phyloP scores from a whole-genome alignment of 2,113 vertebrate genomes.

The Phaethornis superciliosus region DNA sequence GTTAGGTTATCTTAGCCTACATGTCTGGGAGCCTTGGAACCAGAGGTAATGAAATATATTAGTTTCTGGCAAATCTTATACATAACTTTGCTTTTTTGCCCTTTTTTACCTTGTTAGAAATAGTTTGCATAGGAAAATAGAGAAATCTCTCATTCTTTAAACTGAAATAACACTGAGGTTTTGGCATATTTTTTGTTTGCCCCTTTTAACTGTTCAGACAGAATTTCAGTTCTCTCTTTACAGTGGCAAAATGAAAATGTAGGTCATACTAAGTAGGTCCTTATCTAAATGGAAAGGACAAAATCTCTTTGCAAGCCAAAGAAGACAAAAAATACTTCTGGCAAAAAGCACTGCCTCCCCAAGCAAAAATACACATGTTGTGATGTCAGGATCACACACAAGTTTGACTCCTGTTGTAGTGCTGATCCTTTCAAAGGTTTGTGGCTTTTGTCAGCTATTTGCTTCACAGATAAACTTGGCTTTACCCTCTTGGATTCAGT shows the following conservation, averaged over 20 bases:
- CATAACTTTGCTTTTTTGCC: background rate
- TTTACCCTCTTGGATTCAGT: background rate
- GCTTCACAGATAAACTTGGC: background rate
- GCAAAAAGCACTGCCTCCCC: background rate
- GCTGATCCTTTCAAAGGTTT: background rate
- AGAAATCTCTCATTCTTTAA: background rate
- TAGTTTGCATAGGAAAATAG: background rate
- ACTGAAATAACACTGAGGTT: background rate
- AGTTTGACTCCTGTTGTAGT: background rate
- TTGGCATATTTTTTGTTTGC: background rate
- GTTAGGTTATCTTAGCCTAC: background rate
- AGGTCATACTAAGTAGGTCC: background rate
- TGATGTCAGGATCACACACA: constrained; percentile 6
- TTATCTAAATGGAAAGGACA: constrained; percentile 10
- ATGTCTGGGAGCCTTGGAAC: background rate
- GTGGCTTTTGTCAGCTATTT: background rate
- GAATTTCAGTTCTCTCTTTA: constrained; percentile 1
- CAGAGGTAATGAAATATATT: background rate
- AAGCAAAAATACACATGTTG: background rate
- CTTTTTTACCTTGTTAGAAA: background rate
- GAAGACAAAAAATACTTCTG: background rate
- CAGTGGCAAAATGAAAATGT: background rate
- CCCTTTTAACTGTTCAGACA: background rate
- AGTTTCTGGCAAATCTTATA: background rate
- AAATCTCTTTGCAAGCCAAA: background rate